Conservation (phyloP, 2,888 invertebrate species). For the Criorhina ranunculi region DNA sequence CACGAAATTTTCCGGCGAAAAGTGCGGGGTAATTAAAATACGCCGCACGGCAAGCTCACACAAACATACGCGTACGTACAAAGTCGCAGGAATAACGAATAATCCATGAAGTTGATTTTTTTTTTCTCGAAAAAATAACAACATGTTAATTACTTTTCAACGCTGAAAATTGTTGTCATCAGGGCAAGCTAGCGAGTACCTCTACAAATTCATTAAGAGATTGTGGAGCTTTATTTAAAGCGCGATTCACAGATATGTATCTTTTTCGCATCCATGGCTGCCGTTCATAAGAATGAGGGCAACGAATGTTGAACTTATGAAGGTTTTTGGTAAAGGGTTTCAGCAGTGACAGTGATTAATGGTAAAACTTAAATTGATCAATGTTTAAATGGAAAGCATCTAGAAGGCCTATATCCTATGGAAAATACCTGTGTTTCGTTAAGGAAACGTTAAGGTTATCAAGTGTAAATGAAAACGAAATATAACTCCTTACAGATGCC, state of each 20-base stretch:
- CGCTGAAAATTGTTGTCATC: slow-evolving; percentile 40
- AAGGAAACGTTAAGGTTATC: too few relatives aligned
- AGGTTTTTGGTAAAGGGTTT: not conserved
- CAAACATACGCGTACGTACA: not conserved
- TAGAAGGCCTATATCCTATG: too few relatives aligned
- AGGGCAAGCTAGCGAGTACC: slow-evolving; percentile 13
- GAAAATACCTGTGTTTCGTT: too few relatives aligned
- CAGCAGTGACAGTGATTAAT: slow-evolving; percentile 48
- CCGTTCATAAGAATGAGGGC: slow-evolving; percentile 37
- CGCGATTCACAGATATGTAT: slow-evolving; percentile 11
- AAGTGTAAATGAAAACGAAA: too few relatives aligned
- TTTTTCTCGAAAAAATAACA: not conserved
- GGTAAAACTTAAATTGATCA: slow-evolving; percentile 43
- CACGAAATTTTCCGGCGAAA: slow-evolving; percentile 29
- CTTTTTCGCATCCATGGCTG: slow-evolving; percentile 21
- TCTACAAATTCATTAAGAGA: slow-evolving; percentile 33
- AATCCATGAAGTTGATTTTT: slow-evolving; percentile 1
- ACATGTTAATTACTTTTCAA: slow-evolving; percentile 46
- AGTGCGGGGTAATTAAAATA: slow-evolving; percentile 47
- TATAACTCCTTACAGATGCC: too few relatives aligned
- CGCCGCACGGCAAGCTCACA: slow-evolving; percentile 10
- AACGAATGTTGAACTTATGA: slow-evolving; percentile 4
- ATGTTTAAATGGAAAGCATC: not conserved
- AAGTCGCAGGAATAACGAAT: not conserved
- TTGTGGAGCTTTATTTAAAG: slow-evolving; percentile 15